Evolutionary conservation across 2,797 vertebrate genomes (phyloP).

Genomic region (Parauchenoglanis ngamensis): DNA sequence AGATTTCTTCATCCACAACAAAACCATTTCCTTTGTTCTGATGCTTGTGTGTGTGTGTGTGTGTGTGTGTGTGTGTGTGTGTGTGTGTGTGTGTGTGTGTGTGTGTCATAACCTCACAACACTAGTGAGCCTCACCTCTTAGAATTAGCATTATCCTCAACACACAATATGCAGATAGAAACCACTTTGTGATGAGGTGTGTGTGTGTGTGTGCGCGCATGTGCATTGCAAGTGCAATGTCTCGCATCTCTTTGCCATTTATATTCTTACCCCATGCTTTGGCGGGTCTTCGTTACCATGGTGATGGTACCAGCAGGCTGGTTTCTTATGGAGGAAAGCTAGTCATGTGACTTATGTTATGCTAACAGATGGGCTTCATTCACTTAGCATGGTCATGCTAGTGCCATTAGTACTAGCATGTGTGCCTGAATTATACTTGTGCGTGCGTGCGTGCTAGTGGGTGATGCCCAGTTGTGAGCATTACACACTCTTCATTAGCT

Average conservation of each 20-base stretch:
- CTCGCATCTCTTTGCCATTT: conserved; percentile 3
- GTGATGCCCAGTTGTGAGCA: not conserved
- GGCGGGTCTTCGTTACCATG: conserved; percentile 18
- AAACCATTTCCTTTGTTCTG: not conserved
- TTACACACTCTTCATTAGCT: not conserved
- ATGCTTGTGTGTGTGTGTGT: not conserved
- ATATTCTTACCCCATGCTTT: conserved; percentile 5
- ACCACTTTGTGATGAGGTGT: not conserved
- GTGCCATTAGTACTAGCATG: not conserved
- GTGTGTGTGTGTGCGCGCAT: not conserved
- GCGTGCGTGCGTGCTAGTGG: not conserved
- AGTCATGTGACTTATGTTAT: not conserved
- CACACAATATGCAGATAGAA: not conserved
- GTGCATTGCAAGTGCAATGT: not conserved
- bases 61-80: too few relatives aligned
- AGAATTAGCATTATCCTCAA: not conserved
- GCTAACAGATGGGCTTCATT: conserved; percentile 11
- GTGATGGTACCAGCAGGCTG: conserved; percentile 40
- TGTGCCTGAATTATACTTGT: not conserved
- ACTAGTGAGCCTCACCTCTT: not conserved
- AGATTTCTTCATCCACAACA: not conserved
- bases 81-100: not conserved
- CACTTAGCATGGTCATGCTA: not conserved
- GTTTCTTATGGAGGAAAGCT: conserved; percentile 9
- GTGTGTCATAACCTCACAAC: not conserved